Conservation (phyloP, 2,888 invertebrate genomes). For the Netelia inedita region DNA sequence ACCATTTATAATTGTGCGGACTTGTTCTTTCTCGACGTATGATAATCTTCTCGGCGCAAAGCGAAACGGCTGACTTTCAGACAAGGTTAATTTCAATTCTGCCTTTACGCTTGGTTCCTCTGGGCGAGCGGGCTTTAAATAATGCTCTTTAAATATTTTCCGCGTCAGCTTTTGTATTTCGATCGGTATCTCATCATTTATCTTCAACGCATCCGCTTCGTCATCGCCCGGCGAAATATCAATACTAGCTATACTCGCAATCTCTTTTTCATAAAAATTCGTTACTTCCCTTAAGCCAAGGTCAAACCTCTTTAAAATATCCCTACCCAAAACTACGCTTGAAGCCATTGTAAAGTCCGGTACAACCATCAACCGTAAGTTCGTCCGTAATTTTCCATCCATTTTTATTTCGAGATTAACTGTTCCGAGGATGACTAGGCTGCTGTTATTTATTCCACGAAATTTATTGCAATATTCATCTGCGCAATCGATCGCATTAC, state of each 20-base stretch:
- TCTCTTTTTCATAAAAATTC: background rate
- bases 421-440: constrained; percentile 49
- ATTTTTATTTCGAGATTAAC: constrained; percentile 25
- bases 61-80: constrained; percentile 34
- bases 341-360: constrained; percentile 58
- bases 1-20: constrained; percentile 24
- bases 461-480: constrained; percentile 39
- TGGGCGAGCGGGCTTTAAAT: constrained; percentile 45
- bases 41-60: constrained; percentile 49
- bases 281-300: background rate
- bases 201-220: constrained; percentile 3
- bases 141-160: constrained; percentile 46
- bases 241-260: constrained; percentile 7
- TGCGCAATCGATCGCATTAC: constrained; percentile 41
- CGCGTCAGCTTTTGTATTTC: constrained; percentile 26
- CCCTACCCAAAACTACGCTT: constrained; percentile 29
- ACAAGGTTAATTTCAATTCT: constrained; percentile 40
- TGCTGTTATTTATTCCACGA: constrained; percentile 49
- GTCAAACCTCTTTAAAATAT: constrained; percentile 17
- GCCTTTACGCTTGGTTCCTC: constrained; percentile 24
- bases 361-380: constrained; percentile 49
- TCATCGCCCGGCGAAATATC: constrained; percentile 8
- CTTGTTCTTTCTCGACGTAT: constrained; percentile 27
- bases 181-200: constrained; percentile 35
- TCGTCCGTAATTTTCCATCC: background rate